phyloP scores from a whole-genome alignment of 2,888 invertebrate species.

The Thalpophila matura region DNA sequence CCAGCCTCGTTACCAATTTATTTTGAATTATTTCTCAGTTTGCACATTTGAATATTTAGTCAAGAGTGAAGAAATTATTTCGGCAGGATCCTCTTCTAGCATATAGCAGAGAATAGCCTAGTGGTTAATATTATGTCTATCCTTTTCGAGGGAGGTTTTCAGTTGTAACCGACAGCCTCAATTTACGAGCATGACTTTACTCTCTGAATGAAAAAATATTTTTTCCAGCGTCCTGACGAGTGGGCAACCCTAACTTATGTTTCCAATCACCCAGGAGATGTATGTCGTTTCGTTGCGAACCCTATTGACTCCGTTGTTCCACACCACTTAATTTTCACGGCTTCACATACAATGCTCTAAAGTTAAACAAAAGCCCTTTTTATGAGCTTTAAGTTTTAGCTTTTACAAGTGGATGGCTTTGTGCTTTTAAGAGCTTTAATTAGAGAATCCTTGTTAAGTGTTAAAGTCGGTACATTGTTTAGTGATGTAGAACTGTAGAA shows the following conservation, averaged over 20 bases:
- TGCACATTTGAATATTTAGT: too few relatives aligned
- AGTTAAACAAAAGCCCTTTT: conserved; percentile 27
- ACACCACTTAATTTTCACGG: conserved; percentile 35
- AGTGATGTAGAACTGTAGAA: background rate
- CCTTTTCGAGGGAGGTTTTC: too few relatives aligned
- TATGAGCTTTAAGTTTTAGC: background rate
- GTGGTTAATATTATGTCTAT: too few relatives aligned
- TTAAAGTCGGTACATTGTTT: background rate
- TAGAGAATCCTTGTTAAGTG: conserved; percentile 2
- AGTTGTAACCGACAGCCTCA: too few relatives aligned
- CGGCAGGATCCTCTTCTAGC: too few relatives aligned
- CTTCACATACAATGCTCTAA: conserved; percentile 1
- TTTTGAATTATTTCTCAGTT: too few relatives aligned
- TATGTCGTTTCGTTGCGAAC: conserved; percentile 5
- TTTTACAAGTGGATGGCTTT: conserved; percentile 11
- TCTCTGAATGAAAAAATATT: too few relatives aligned
- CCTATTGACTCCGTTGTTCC: conserved; percentile 25
- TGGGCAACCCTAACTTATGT: conserved; percentile 13
- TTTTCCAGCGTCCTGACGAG: background rate
- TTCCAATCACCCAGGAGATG: conserved; percentile 38
- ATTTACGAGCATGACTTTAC: too few relatives aligned
- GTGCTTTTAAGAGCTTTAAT: conserved; percentile 14
- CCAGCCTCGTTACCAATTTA: too few relatives aligned
- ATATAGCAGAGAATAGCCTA: too few relatives aligned
- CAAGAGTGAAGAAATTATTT: too few relatives aligned